Evolutionary conservation across 2,888 invertebrate species (phyloP), one percentile per base, ranked within the genome.

Genomic region (Willowsia nigromaculata): DNA sequence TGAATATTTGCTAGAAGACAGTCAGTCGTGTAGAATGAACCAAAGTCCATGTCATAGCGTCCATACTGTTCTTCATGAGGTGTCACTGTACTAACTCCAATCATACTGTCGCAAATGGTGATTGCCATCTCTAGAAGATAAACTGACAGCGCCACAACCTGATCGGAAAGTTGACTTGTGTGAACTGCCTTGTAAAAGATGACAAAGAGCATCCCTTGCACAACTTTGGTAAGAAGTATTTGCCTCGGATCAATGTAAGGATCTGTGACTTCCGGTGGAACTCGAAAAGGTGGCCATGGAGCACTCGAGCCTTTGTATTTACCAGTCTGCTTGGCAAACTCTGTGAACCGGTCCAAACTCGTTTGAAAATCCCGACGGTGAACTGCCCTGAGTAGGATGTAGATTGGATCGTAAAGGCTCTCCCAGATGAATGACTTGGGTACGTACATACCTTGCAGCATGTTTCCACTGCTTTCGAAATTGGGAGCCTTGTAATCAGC

Each of bases 291-390:
- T 65, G 97, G 97, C 97, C 97, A 98, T 0, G 96, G 95, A 89
- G 95, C 95, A 1, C 95, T 95, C 90, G 94, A 94, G 50, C 94
- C 94, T 80, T 93, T 93, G 93, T 95, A 95, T 93, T 95, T 95
- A 1, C 95, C 95, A 74, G 95, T 94, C 91, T 95, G 95, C 89
- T 95, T 95, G 0, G 96, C 95, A 93, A 96, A 97, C 92, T 97
- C 96, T 0, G 97, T 96, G 93, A 97, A 99, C 93, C 99, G 95
- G 94, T 99, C 99, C 96, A 99, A 96, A 15, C 98, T 97, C 11
- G 97, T 96, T 94, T 99, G 99, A 94, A 98, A 98, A 94, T 99
- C 98, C 91, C 97, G 95, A 78, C 98, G 94, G 94, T 99, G 98
- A 6, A 99, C 97, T 30, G 98, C 98, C 92, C 99, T 95, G 0